phyloP scores from a whole-genome alignment of 2,888 invertebrate genomes.

The Apotomis turbidana region DNA sequence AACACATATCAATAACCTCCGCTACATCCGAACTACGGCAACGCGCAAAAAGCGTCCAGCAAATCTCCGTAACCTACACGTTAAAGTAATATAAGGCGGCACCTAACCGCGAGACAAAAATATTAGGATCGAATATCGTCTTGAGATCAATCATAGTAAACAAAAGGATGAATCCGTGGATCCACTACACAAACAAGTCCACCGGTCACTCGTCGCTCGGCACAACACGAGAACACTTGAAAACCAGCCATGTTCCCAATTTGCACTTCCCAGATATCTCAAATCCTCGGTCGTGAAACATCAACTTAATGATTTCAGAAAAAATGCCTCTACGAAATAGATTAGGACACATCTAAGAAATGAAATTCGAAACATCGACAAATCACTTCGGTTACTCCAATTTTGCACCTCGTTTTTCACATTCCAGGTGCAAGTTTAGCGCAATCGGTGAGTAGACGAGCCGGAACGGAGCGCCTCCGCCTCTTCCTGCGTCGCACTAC shows the following conservation, averaged over 20 bases:
- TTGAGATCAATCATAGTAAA: conserved; percentile 81
- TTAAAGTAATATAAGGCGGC: conserved; percentile 70
- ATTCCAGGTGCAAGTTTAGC: not conserved
- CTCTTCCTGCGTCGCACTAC: too few species aligned
- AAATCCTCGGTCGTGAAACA: not conserved
- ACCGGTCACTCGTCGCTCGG: conserved; percentile 49
- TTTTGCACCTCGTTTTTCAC: not conserved
- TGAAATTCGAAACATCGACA: not conserved
- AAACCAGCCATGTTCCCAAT: not conserved
- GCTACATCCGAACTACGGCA: conserved; percentile 69
- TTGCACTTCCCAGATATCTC: not conserved
- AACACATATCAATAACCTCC: conserved; percentile 42
- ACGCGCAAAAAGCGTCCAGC: conserved; percentile 81
- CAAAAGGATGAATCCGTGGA: conserved; percentile 63
- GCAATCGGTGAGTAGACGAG: not conserved
- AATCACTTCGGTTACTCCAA: not conserved
- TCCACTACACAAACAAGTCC: conserved; percentile 64
- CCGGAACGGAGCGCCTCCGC: too few species aligned
- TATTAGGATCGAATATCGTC: conserved; percentile 81
- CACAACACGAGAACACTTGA: not conserved
- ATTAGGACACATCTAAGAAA: too few species aligned
- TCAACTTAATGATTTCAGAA: not conserved
- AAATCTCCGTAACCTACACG: conserved; percentile 65
- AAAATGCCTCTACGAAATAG: too few species aligned
- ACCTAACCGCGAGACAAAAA: conserved; percentile 68